A percentile compares a stretch with the other conserved stretches of the same genome.
Conservation (phyloP, 2,113 vertebrate species). For the Heloderma charlesbogerti region DNA sequence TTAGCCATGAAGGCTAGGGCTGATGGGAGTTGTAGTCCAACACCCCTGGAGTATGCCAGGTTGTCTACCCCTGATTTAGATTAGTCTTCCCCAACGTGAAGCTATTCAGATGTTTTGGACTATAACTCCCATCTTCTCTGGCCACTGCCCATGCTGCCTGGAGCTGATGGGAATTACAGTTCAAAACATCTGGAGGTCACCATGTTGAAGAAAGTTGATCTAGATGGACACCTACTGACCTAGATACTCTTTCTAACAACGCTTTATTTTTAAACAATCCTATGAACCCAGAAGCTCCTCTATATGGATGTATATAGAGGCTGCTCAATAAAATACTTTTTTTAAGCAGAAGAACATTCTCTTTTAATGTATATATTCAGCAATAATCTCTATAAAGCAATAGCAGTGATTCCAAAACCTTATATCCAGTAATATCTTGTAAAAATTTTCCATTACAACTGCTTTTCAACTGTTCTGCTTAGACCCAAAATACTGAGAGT, state of each 20-base stretch:
- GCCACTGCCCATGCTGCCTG: too few relatives aligned
- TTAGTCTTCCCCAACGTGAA: too few relatives aligned
- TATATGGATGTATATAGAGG: not conserved
- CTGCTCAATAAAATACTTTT: not conserved
- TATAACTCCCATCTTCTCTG: too few relatives aligned
- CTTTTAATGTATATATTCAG: not conserved
- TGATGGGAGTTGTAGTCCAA: not conserved
- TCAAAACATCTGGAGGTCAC: too few relatives aligned
- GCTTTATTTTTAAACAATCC: not conserved
- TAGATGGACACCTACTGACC: too few relatives aligned
- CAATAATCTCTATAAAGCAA: slow-evolving; percentile 20
- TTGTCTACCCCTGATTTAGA: too few relatives aligned
- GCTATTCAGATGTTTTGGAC: not conserved
- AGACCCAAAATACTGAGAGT: not conserved
- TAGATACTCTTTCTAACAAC: not conserved
- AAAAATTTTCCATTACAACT: slow-evolving; percentile 13
- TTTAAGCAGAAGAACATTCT: not conserved
- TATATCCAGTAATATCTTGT: slow-evolving; percentile 7
- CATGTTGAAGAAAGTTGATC: too few relatives aligned
- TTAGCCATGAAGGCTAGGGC: not conserved
- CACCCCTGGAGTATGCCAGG: too few relatives aligned
- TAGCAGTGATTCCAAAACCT: slow-evolving; percentile 15
- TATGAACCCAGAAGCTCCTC: not conserved
- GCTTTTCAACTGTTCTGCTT: slow-evolving; percentile 26
- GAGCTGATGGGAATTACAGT: too few relatives aligned